Evolutionary conservation across 2,888 invertebrate genomes (phyloP).

Genomic region (Zygaena filipendulae): DNA sequence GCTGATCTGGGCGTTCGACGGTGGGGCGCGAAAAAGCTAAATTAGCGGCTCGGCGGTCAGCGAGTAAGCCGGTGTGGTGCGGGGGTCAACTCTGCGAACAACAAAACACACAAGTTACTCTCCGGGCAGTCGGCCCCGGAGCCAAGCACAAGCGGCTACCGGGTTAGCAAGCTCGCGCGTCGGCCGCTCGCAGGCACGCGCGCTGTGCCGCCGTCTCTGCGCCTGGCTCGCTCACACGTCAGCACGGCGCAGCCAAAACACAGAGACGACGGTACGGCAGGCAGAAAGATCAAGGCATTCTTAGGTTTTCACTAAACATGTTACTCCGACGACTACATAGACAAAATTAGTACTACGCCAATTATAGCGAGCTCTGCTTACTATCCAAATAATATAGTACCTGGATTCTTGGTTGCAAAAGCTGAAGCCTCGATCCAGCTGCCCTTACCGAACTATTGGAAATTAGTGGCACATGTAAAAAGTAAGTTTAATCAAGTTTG

Average conservation of each 20-base stretch:
- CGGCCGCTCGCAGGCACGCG: slow-evolving; percentile 43
- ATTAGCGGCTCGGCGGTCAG: slow-evolving; percentile 68
- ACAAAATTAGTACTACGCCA: too few species aligned
- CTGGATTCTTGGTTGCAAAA: too few species aligned
- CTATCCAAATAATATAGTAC: too few species aligned
- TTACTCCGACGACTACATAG: too few species aligned
- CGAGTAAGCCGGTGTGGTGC: slow-evolving; percentile 66
- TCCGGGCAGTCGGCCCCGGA: slow-evolving; percentile 58
- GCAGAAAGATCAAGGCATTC: neutral
- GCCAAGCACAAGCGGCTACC: slow-evolving; percentile 67
- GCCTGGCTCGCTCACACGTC: neutral
- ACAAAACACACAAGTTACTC: slow-evolving; percentile 68
- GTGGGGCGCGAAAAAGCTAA: slow-evolving; percentile 65
- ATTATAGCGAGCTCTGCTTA: too few species aligned
- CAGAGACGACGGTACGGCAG: neutral
- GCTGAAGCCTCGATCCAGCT: slow-evolving; percentile 39
- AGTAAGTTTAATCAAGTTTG: too few species aligned
- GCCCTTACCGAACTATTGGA: too few species aligned
- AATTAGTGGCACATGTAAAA: too few species aligned
- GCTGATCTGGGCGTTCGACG: slow-evolving; percentile 55
- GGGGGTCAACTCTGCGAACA: slow-evolving; percentile 69
- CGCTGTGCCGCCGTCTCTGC: slow-evolving; percentile 16
- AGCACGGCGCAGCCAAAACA: too few species aligned
- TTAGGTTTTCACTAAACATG: too few species aligned
- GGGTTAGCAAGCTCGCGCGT: slow-evolving; percentile 60